A percentile compares a stretch with the other conserved stretches of the same genome.
Evolutionary conservation across 2,888 invertebrate genomes (phyloP).

Genomic region (Tetramorium bicarinatum): DNA sequence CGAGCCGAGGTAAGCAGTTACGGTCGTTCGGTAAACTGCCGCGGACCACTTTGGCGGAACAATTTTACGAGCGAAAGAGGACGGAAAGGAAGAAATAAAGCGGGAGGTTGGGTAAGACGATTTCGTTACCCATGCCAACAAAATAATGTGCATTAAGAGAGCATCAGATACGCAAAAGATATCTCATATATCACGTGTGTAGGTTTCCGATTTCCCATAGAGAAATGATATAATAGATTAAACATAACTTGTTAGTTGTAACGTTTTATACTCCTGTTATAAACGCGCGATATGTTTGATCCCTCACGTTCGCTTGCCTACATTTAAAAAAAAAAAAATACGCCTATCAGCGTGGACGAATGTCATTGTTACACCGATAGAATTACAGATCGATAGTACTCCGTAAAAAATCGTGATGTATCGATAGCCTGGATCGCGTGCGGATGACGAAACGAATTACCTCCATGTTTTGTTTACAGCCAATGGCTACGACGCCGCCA

Average conservation of each 20-base stretch:
- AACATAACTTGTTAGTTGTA: background rate
- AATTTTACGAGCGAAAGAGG: conserved; percentile 66
- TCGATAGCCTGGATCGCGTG: conserved; percentile 42
- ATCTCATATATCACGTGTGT: background rate
- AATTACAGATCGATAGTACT: conserved; percentile 44
- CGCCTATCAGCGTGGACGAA: background rate
- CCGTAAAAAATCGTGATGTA: conserved; percentile 27
- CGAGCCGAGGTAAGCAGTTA: conserved; percentile 63
- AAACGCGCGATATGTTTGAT: background rate
- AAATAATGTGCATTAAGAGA: conserved; percentile 32
- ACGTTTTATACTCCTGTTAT: background rate
- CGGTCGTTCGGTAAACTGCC: conserved; percentile 73
- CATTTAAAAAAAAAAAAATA: conserved; percentile 5
- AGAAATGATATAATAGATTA: background rate
- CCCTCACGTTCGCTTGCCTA: background rate
- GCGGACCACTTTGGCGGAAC: conserved; percentile 65
- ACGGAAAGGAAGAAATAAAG: conserved; percentile 43
- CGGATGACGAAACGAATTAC: conserved; percentile 51
- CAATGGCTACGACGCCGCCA: conserved; percentile 39
- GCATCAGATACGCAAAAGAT: background rate
- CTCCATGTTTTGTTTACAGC: conserved; percentile 46
- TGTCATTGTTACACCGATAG: conserved; percentile 46
- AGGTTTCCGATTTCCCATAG: background rate
- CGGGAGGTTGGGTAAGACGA: conserved; percentile 17
- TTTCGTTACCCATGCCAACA: conserved; percentile 9